A percentile compares a stretch with the other conserved stretches of the same genome.
Conservation (phyloP, 2,888 invertebrate genomes). For the Dorcus parallelipipedus region DNA sequence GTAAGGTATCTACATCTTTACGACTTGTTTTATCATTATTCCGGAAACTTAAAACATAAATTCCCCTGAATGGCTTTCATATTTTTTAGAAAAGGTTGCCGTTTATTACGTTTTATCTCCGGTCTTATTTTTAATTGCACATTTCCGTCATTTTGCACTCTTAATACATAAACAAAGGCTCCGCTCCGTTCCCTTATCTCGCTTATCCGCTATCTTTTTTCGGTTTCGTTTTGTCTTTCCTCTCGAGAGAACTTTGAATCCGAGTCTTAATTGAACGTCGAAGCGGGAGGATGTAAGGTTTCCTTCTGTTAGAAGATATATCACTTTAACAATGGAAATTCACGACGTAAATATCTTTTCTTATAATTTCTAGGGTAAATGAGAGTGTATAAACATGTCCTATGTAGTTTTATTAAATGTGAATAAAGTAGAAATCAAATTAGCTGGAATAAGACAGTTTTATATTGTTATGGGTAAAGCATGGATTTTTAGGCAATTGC, state of each 20-base stretch:
- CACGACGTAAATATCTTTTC: no score
- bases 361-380: no score
- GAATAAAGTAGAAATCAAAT: no score
- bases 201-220: not conserved
- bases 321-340: no score
- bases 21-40: conserved; percentile 4
- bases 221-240: not conserved
- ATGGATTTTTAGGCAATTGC: no score
- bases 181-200: conserved; percentile 24
- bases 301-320: not conserved
- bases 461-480: no score
- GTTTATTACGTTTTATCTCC: conserved; percentile 34
- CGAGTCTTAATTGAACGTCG: not conserved
- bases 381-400: no score
- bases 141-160: conserved; percentile 34
- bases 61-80: conserved; percentile 31
- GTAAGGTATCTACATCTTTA: no score
- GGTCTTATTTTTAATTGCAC: conserved; percentile 34
- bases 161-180: conserved; percentile 32
- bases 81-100: conserved; percentile 30
- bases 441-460: no score
- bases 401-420: no score
- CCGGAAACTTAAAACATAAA: conserved; percentile 30
- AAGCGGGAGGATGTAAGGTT: not conserved
- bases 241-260: not conserved